Evolutionary conservation across 2,888 invertebrate species (phyloP).

Genomic region (Luperina nickerlii): DNA sequence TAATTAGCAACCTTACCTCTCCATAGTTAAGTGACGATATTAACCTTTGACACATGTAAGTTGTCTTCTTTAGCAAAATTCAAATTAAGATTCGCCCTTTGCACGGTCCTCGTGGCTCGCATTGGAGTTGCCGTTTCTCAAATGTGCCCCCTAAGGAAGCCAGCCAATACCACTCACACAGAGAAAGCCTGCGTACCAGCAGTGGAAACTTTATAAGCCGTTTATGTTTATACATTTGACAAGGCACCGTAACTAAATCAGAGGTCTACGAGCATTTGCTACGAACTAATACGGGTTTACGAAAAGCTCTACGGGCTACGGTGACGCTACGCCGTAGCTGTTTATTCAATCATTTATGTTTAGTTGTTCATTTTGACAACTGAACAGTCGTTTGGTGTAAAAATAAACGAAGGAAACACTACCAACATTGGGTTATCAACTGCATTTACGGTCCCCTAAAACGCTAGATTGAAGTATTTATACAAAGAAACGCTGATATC

Average conservation of each 20-base stretch:
- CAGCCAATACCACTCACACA: not conserved
- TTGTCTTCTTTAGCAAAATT: no score
- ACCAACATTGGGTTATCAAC: not conserved
- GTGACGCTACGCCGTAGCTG: conserved; percentile 23
- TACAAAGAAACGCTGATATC: conserved; percentile 58
- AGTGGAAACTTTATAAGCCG: not conserved
- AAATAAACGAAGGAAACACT: not conserved
- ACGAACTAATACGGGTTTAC: not conserved
- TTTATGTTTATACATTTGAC: not conserved
- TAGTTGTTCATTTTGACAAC: not conserved
- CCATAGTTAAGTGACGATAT: no score
- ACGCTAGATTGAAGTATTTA: conserved; percentile 49
- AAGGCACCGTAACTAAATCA: not conserved
- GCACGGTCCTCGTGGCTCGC: no score
- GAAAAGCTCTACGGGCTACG: not conserved
- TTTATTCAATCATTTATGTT: no score
- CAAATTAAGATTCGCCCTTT: no score
- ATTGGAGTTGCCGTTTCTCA: no score
- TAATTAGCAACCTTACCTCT: no score
- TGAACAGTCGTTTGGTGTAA: no score
- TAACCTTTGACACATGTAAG: no score
- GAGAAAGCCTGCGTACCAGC: not conserved
- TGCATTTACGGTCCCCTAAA: conserved; percentile 27
- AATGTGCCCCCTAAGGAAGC: no score
- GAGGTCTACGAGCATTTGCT: not conserved